These are phyloP conservation scores for Macrotrachela quadricornifera DNA, from an alignment of 1,140 invertebrate species.

Conservation along the genomic window DNA sequence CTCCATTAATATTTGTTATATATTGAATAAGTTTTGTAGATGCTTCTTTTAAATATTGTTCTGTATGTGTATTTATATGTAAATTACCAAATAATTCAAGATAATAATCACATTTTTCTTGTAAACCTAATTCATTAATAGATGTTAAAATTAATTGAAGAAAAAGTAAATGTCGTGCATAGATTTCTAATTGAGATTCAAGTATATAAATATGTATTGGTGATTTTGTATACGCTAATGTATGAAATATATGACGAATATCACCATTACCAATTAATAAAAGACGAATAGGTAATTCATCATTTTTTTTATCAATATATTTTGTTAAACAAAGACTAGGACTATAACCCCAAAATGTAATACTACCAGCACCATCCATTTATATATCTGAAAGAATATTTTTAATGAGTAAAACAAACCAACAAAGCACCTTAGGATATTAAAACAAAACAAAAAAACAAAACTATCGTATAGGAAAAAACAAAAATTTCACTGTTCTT, in stretches of 20 bases:
- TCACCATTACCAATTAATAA: constrained; percentile 28
- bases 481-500: no score
- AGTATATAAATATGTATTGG: constrained; percentile 34
- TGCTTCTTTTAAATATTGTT: constrained; percentile 47
- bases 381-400: neutral
- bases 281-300: constrained; percentile 16
- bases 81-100: constrained; percentile 58
- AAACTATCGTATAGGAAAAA: no score
- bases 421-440: no score
- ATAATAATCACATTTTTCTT: constrained; percentile 48
- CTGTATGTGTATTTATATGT: constrained; percentile 46
- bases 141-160: constrained; percentile 43
- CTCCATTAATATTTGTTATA: constrained; percentile 41
- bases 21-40: constrained; percentile 30
- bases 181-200: constrained; percentile 49
- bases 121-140: constrained; percentile 40
- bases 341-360: constrained; percentile 28
- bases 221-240: constrained; percentile 17
- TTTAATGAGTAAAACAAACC: no score
- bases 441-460: no score
- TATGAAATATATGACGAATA: constrained; percentile 22
- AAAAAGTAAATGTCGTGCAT: constrained; percentile 51
- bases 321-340: constrained; percentile 13
- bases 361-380: constrained; percentile 20
- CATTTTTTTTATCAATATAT: neutral